These are phyloP conservation scores for Hydraecia micacea DNA, from an alignment of 2,888 invertebrate genomes.

Conservation along the genomic window DNA sequence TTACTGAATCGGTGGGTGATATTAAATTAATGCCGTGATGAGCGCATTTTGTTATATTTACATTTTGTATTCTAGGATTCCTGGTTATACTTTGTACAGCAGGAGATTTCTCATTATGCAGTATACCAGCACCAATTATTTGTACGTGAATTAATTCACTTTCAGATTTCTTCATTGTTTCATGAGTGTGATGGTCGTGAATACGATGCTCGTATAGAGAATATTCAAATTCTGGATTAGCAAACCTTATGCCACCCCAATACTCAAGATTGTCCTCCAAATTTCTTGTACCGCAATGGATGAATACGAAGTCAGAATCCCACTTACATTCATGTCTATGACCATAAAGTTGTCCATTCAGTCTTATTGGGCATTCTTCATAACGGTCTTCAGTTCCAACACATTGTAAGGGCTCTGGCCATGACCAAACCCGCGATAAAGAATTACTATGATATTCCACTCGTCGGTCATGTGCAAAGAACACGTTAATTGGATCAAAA, in stretches of 20 bases:
- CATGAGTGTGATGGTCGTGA: constrained; percentile 95
- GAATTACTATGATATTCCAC: constrained; percentile 97
- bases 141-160: constrained; percentile 95
- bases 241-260: constrained; percentile 99
- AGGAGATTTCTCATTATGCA: constrained; percentile 98
- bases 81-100: constrained; percentile 97
- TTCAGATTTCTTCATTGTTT: constrained; percentile 92
- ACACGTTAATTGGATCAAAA: constrained; percentile 96
- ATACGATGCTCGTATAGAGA: constrained; percentile 94
- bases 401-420: constrained; percentile 98
- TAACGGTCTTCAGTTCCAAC: constrained; percentile 93
- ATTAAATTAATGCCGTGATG: constrained; percentile 98
- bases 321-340: constrained; percentile 96
- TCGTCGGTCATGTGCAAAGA: constrained; percentile 95
- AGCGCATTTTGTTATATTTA: constrained; percentile 96
- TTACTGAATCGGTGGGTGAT: constrained; percentile 95
- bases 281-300: constrained; percentile 95
- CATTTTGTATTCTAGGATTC: constrained; percentile 94
- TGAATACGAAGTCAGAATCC: constrained; percentile 97
- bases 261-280: constrained; percentile 92
- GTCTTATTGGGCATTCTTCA: constrained; percentile 95
- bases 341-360: constrained; percentile 97
- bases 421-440: constrained; percentile 96
- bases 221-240: constrained; percentile 97
- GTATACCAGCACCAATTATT: constrained; percentile 97